Evolutionary conservation across 2,888 invertebrate genomes (phyloP).

Genomic region (Leptodirus hochenwartii): DNA sequence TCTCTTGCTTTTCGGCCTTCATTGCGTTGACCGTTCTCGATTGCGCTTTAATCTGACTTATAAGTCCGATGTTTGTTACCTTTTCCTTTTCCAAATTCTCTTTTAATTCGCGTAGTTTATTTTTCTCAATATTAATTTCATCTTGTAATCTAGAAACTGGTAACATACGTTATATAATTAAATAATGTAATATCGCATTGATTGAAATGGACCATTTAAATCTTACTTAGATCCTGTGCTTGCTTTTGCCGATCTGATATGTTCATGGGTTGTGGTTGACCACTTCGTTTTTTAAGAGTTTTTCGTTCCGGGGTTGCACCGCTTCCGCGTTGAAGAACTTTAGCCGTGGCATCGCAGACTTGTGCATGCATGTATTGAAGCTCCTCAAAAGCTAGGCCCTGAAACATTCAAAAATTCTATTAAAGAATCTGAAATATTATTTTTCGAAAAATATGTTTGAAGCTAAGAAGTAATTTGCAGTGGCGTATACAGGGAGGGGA

Average conservation of each 20-base stretch:
- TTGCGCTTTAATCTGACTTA: slow-evolving; percentile 13
- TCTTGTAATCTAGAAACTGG: slow-evolving; percentile 14
- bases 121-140: slow-evolving; percentile 14
- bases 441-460: neutral
- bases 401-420: slow-evolving; percentile 10
- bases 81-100: slow-evolving; percentile 14
- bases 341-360: slow-evolving; percentile 31
- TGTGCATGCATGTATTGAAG: slow-evolving; percentile 34
- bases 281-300: too few relatives aligned
- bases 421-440: neutral
- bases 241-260: slow-evolving; percentile 30
- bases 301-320: slow-evolving; percentile 29
- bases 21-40: slow-evolving; percentile 14
- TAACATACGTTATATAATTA: slow-evolving; percentile 6
- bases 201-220: too few relatives aligned
- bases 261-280: too few relatives aligned
- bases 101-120: slow-evolving; percentile 15
- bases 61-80: slow-evolving; percentile 15
- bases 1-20: too few relatives aligned
- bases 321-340: slow-evolving; percentile 24
- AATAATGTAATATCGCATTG: slow-evolving; percentile 1
- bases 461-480: too few relatives aligned
- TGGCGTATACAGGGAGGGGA: too few relatives aligned
- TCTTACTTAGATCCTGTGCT: slow-evolving; percentile 31
- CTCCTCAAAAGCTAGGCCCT: slow-evolving; percentile 33